These are phyloP conservation scores for Sanderia malayensis DNA, from an alignment of 30 jellyfish, hydroid and myxozoan species.

Conservation along the genomic window DNA sequence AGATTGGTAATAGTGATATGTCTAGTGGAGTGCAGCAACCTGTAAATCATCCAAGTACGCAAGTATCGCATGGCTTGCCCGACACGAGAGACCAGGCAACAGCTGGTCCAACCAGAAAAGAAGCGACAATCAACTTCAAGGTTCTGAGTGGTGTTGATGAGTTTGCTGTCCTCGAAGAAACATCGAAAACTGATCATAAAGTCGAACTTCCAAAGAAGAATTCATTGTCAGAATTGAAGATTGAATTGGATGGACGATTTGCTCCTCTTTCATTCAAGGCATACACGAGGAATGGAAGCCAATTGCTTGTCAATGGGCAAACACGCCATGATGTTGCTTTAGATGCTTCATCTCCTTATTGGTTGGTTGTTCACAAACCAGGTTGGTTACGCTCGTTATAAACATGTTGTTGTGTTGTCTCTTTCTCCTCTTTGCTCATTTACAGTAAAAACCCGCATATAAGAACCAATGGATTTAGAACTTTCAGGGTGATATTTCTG, in stretches of 20 bases:
- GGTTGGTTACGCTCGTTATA: slow-evolving; percentile 17
- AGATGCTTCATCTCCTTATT: slow-evolving; percentile 49
- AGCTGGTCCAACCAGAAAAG: not conserved
- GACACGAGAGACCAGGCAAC: not conserved
- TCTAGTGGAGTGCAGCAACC: not conserved
- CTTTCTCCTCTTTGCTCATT: not conserved
- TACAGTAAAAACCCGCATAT: too few relatives aligned
- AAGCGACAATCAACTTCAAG: slow-evolving; percentile 31
- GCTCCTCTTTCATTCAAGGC: slow-evolving; percentile 50
- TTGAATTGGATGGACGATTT: slow-evolving; percentile 17
- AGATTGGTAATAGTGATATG: too few relatives aligned
- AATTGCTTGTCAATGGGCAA: slow-evolving; percentile 54
- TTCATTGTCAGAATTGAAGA: slow-evolving; percentile 14
- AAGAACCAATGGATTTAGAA: too few relatives aligned
- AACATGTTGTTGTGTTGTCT: not conserved
- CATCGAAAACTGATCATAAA: slow-evolving; percentile 50
- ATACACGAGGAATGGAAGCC: slow-evolving; percentile 32
- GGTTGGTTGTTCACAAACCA: slow-evolving; percentile 55
- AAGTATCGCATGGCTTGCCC: slow-evolving; percentile 7
- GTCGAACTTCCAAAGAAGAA: slow-evolving; percentile 54
- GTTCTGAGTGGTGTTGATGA: slow-evolving; percentile 53
- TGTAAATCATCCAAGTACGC: not conserved
- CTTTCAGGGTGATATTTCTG: not conserved
- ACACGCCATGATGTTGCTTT: slow-evolving; percentile 51
- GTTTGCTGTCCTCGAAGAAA: slow-evolving; percentile 53